phyloP scores from a whole-genome alignment of 1,140 invertebrate species.

The Lordiphosa mommai region DNA sequence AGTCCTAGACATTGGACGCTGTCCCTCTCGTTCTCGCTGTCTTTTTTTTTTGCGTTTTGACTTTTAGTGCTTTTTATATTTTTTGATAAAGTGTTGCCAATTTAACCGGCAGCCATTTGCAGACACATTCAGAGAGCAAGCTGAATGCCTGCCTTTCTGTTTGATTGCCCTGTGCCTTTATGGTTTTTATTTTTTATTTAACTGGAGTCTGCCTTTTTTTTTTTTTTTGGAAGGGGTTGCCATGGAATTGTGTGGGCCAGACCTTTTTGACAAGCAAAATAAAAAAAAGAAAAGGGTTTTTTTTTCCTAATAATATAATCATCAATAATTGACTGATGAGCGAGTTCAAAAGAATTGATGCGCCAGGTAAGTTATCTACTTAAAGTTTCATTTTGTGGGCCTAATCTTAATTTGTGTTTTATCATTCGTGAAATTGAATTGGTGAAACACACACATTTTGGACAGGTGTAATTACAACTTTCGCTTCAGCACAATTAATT shows the following conservation, averaged over 20 bases:
- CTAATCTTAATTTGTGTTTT: conserved; percentile 61
- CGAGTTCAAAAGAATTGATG: conserved; percentile 19
- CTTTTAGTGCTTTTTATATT: conserved; percentile 76
- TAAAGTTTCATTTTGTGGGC: neutral
- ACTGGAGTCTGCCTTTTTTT: conserved; percentile 33
- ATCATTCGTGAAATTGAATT: conserved; percentile 73
- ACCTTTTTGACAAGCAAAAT: too few relatives aligned
- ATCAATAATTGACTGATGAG: conserved; percentile 50
- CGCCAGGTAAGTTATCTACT: neutral
- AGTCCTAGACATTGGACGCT: conserved; percentile 15
- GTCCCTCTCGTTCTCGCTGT: conserved; percentile 23
- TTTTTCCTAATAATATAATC: conserved; percentile 33
- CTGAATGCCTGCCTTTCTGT: conserved; percentile 59
- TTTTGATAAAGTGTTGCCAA: conserved; percentile 78
- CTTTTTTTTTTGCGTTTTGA: conserved; percentile 60
- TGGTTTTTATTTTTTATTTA: conserved; percentile 70
- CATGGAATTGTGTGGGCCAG: conserved; percentile 61
- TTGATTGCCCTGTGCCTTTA: conserved; percentile 64
- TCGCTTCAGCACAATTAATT: conserved; percentile 66
- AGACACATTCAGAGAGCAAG: conserved; percentile 12
- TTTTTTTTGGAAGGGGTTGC: too few relatives aligned
- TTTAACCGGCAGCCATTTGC: conserved; percentile 75
- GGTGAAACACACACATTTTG: conserved; percentile 43
- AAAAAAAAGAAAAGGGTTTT: conserved; percentile 8
- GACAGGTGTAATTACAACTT: conserved; percentile 78